phyloP scores from a whole-genome alignment of 23 tunicate genomes.

The Halocynthia roretzi region DNA sequence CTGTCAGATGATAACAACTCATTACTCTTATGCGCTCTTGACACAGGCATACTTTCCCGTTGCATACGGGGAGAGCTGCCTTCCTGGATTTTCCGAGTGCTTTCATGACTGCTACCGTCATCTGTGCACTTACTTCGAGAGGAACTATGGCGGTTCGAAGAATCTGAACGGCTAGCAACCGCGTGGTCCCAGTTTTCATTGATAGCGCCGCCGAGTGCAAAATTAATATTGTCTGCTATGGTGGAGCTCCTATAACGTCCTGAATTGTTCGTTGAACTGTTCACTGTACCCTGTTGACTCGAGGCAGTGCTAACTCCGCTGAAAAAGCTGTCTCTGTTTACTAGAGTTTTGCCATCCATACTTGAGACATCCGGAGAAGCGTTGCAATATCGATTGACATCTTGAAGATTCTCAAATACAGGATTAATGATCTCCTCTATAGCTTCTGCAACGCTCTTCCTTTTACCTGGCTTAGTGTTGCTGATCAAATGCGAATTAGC shows the following conservation, averaged over 20 bases:
- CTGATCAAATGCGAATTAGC: constrained; percentile 5
- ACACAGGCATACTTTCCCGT: no score
- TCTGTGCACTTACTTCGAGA: not conserved
- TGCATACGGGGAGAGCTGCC: not conserved
- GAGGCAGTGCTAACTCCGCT: constrained; percentile 2
- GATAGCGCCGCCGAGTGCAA: constrained; percentile 14
- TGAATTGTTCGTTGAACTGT: not conserved
- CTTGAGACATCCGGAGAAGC: constrained; percentile 72
- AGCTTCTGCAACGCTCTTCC: constrained; percentile 70
- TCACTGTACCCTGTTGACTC: constrained; percentile 9
- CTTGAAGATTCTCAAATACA: constrained; percentile 25
- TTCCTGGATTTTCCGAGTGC: not conserved
- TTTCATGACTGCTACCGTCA: not conserved
- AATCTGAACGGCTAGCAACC: not conserved
- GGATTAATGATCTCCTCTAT: constrained; percentile 69
- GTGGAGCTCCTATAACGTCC: constrained; percentile 5
- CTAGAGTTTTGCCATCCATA: constrained; percentile 43
- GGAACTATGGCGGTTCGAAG: constrained; percentile 11
- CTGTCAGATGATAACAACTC: no score
- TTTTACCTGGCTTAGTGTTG: constrained; percentile 22
- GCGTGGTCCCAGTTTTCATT: not conserved
- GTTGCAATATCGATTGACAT: constrained; percentile 25
- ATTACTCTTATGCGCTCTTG: no score
- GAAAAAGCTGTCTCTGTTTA: constrained; percentile 21
- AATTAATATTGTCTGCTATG: constrained; percentile 40